Evolutionary conservation across 2,888 invertebrate genomes (phyloP).

Genomic region (Drosophila subquinaria): DNA sequence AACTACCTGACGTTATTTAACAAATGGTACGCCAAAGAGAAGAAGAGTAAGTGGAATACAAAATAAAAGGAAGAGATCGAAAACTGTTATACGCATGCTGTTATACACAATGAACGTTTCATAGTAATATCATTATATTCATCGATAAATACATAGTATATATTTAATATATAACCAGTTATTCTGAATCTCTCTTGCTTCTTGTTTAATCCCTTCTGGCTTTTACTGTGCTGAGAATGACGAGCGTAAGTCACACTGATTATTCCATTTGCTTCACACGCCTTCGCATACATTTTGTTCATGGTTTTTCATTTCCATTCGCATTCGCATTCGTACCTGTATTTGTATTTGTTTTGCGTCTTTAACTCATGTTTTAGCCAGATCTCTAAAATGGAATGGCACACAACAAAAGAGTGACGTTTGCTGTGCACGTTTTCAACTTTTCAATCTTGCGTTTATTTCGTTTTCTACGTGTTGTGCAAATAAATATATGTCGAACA

Average conservation of each 20-base stretch:
- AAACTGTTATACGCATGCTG: slow-evolving; percentile 9
- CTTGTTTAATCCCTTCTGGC: slow-evolving; percentile 13
- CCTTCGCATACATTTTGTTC: slow-evolving; percentile 29
- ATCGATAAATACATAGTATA: not conserved
- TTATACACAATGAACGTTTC: slow-evolving; percentile 1
- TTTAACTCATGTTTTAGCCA: slow-evolving; percentile 11
- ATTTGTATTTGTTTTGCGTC: not conserved
- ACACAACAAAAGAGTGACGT: slow-evolving; percentile 25
- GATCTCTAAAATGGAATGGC: slow-evolving; percentile 7
- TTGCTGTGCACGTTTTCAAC: slow-evolving; percentile 42
- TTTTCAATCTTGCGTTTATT: slow-evolving; percentile 14
- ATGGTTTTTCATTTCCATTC: slow-evolving; percentile 10
- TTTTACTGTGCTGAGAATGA: slow-evolving; percentile 31
- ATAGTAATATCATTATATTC: not conserved
- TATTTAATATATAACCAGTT: slow-evolving; percentile 33
- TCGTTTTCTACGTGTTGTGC: slow-evolving; percentile 24
- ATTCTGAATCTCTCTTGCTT: slow-evolving; percentile 1
- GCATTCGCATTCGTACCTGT: slow-evolving; percentile 1
- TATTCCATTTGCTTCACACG: slow-evolving; percentile 37
- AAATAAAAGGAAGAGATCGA: not conserved
- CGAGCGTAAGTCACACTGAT: slow-evolving; percentile 36
- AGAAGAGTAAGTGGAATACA: slow-evolving; percentile 5
- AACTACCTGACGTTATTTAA: slow-evolving; percentile 26
- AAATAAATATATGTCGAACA: slow-evolving; percentile 51
- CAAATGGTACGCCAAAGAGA: slow-evolving; percentile 6